Evolutionary conservation across 2,113 vertebrate species (phyloP).

Genomic region (Strix aluco): DNA sequence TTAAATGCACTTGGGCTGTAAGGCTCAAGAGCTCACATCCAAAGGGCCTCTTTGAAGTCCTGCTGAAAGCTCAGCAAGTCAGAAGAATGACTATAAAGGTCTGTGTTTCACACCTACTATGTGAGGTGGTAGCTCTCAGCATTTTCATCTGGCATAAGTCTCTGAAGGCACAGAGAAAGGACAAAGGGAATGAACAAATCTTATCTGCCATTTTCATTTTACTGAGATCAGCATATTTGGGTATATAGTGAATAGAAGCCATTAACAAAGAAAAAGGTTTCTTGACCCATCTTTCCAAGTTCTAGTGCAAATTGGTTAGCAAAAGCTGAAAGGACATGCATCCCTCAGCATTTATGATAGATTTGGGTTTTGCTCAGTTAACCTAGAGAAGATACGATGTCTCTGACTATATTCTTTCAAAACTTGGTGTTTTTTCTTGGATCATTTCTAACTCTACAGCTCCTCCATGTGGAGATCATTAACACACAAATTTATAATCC

Average conservation of each 20-base stretch:
- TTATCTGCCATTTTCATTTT: background rate
- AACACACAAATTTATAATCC: background rate
- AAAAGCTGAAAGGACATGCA: background rate
- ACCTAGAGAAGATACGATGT: rapidly evolving
- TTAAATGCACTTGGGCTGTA: background rate
- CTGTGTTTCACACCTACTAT: background rate
- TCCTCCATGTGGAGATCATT: conserved; percentile 22
- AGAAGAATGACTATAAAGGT: background rate
- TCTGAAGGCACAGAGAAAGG: background rate
- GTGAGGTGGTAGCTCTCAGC: background rate
- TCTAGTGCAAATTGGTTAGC: background rate
- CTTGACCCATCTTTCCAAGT: background rate
- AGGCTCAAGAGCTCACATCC: background rate
- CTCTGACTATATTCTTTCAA: background rate
- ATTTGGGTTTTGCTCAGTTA: background rate
- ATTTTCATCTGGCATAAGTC: background rate
- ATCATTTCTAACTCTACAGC: conserved; percentile 43
- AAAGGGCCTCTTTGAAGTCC: background rate
- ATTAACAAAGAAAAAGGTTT: background rate
- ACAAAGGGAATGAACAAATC: background rate
- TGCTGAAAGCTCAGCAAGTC: background rate
- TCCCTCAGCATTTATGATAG: background rate
- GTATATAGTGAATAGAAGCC: background rate
- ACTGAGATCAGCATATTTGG: background rate
- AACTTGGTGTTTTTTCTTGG: background rate